Conservation (phyloP, 2,888 invertebrate genomes). For the Thumatha senex region DNA sequence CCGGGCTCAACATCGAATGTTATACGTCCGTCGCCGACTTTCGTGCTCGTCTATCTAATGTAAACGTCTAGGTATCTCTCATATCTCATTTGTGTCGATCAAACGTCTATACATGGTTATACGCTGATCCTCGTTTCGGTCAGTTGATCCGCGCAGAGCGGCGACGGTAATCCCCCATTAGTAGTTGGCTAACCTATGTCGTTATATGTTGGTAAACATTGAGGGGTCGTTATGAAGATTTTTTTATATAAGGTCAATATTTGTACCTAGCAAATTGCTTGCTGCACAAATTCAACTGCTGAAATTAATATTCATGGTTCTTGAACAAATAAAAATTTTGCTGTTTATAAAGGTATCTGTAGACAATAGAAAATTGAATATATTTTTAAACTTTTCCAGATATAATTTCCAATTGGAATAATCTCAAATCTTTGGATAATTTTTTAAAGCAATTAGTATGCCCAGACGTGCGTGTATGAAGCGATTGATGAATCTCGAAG, state of each 20-base stretch:
- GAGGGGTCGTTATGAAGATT: neutral
- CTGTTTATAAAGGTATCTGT: no score
- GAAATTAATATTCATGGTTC: no score
- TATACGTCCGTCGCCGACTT: no score
- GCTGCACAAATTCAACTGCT: no score
- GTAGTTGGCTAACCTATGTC: constrained; percentile 39
- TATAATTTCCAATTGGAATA: no score
- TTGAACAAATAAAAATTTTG: no score
- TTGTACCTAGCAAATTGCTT: neutral
- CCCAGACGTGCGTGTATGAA: no score
- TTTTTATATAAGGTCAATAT: neutral
- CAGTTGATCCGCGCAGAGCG: constrained; percentile 40
- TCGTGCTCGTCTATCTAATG: neutral
- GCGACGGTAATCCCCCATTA: constrained; percentile 53
- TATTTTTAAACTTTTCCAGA: no score
- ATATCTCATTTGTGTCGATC: neutral
- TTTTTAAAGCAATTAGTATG: no score
- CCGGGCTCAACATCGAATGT: neutral
- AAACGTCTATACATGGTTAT: neutral
- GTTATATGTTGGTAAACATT: constrained; percentile 17
- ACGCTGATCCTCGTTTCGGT: constrained; percentile 25
- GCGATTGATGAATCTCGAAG: no score
- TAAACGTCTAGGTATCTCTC: neutral
- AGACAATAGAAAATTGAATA: no score
- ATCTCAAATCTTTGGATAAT: no score